These are phyloP conservation scores for Pterocles burchelli DNA, from an alignment of 2,113 vertebrate genomes.

Conservation along the genomic window DNA sequence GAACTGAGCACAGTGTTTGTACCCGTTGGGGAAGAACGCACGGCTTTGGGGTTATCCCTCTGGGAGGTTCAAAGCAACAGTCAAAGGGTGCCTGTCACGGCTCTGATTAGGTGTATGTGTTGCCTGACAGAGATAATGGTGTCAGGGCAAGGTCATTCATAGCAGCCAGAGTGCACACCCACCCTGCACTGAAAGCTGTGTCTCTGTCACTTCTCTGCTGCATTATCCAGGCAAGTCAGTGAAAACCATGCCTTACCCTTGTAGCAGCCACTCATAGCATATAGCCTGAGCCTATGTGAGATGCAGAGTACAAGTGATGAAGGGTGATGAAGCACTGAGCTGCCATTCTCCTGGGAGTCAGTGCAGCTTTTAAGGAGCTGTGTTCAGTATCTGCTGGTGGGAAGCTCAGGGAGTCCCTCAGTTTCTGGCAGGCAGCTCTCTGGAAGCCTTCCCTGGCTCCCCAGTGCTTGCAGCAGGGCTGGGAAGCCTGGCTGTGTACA, in stretches of 20 bases:
- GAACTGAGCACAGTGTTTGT: background rate
- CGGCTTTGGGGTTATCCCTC: background rate
- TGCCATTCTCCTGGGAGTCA: background rate
- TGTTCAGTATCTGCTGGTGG: background rate
- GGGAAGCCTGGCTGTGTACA: background rate
- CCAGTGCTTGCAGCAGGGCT: rapidly evolving
- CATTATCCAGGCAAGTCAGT: background rate
- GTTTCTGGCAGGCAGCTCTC: background rate
- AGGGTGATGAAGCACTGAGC: background rate
- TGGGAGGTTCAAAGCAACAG: background rate
- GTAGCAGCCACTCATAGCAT: background rate
- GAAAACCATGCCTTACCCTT: background rate
- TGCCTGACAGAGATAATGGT: background rate
- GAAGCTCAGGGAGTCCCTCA: background rate
- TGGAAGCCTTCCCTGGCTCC: background rate
- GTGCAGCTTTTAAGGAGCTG: background rate
- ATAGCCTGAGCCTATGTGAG: background rate
- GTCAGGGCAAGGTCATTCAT: background rate
- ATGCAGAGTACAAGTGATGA: background rate
- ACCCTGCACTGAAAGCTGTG: background rate
- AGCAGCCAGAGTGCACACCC: background rate
- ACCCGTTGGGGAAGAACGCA: background rate
- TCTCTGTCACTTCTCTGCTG: background rate
- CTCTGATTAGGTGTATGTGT: background rate
- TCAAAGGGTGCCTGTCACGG: rapidly evolving